Conservation (phyloP, 2,888 invertebrate species). For the Stegana nigrithorax region DNA sequence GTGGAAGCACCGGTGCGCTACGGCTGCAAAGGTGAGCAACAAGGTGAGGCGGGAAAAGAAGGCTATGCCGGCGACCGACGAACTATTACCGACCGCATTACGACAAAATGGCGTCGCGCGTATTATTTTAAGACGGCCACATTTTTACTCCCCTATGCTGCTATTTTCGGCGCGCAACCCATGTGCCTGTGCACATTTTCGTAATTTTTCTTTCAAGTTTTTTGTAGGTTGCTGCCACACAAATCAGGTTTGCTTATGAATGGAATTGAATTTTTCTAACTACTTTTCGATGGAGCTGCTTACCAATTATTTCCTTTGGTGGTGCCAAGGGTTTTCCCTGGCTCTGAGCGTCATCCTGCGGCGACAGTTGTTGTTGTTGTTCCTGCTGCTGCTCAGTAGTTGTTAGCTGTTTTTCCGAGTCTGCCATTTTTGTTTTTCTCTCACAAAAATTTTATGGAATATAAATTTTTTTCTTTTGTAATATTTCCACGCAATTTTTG, state of each 20-base stretch:
- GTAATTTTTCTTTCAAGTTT: too few species aligned
- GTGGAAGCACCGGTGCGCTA: not conserved
- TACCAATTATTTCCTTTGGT: slow-evolving; percentile 90
- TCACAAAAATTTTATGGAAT: slow-evolving; percentile 49
- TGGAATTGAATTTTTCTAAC: not conserved
- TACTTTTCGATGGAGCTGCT: too few species aligned
- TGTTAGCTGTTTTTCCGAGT: slow-evolving; percentile 82
- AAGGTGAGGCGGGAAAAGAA: not conserved
- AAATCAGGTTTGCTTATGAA: not conserved
- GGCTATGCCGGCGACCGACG: slow-evolving; percentile 3
- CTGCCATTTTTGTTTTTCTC: slow-evolving; percentile 78
- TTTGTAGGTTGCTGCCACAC: not conserved
- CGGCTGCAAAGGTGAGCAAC: not conserved
- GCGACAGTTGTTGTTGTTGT: slow-evolving; percentile 31
- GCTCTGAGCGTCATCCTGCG: slow-evolving; percentile 54
- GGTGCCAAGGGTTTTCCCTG: slow-evolving; percentile 64
- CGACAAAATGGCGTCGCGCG: slow-evolving; percentile 64
- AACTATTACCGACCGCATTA: slow-evolving; percentile 16
- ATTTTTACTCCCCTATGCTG: slow-evolving; percentile 33
- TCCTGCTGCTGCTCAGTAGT: slow-evolving; percentile 72
- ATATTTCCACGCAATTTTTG: slow-evolving; percentile 38
- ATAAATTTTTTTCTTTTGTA: slow-evolving; percentile 32
- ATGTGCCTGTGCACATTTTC: slow-evolving; percentile 41
- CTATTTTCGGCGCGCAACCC: slow-evolving; percentile 46
- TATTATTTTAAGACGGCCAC: slow-evolving; percentile 54